phyloP scores from a whole-genome alignment of 2,113 vertebrate genomes.

The Aegypius monachus region DNA sequence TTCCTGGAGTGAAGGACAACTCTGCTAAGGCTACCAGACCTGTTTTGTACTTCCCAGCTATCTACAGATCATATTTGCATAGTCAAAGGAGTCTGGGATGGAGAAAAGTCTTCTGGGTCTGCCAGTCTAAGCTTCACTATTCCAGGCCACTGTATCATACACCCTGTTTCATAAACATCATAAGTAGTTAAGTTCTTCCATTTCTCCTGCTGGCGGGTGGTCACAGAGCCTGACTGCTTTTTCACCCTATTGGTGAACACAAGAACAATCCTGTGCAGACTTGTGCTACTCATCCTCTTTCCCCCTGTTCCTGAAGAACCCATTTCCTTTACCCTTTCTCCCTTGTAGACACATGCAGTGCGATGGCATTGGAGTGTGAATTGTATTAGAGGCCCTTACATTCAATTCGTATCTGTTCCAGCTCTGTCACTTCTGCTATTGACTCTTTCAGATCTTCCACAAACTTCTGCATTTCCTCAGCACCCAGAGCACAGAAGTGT shows the following conservation, averaged over 20 bases:
- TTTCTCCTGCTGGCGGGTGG: neutral
- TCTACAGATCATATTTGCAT: neutral
- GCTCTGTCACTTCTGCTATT: constrained; percentile 95
- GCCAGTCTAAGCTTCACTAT: neutral
- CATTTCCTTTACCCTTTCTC: neutral
- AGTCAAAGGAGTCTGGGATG: neutral
- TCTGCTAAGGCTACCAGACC: neutral
- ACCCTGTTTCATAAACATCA: neutral
- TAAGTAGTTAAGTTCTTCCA: neutral
- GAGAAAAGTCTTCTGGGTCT: neutral
- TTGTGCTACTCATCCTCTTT: neutral
- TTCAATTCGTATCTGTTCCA: constrained; percentile 98
- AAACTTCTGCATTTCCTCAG: constrained; percentile 96
- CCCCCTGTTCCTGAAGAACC: neutral
- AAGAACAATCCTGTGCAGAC: neutral
- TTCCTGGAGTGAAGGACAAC: neutral
- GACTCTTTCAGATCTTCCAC: constrained; percentile 96
- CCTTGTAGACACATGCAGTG: neutral
- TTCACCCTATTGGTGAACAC: neutral
- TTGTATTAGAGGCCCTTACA: constrained; percentile 77
- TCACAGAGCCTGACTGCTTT: neutral
- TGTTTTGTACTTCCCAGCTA: neutral
- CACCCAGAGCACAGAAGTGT: constrained; percentile 93
- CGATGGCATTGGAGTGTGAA: neutral
- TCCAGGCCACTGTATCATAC: neutral